Conservation (phyloP, 1,140 invertebrate genomes). For the Sarcophaga bullata region DNA sequence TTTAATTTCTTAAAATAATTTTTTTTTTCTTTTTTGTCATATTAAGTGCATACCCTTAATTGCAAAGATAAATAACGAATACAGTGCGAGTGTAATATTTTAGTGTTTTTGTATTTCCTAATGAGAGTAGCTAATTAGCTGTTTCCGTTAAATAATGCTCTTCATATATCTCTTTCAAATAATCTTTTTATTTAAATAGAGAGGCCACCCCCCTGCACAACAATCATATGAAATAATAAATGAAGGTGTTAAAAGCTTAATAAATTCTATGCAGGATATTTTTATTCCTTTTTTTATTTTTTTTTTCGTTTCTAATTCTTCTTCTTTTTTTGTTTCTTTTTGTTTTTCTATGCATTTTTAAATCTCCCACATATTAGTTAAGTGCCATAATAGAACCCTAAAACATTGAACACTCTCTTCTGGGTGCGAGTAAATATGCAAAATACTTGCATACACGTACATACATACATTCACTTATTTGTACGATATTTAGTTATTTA, state of each 20-base stretch:
- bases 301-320: constrained; percentile 14
- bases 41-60: constrained; percentile 11
- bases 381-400: neutral
- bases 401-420: neutral
- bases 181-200: neutral
- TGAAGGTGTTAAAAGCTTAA: constrained; percentile 38
- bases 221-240: constrained; percentile 28
- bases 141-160: constrained; percentile 24
- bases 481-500: neutral
- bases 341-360: too few species aligned
- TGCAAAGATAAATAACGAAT: neutral
- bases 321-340: too few species aligned
- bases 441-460: neutral
- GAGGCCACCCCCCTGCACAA: neutral
- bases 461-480: neutral
- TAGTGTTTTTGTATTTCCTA: constrained; percentile 22
- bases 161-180: neutral
- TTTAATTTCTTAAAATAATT: neutral
- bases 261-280: constrained; percentile 28
- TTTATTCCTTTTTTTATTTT: neutral
- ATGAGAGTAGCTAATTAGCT: constrained; percentile 46
- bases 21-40: neutral
- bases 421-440: neutral
- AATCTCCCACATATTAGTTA: too few species aligned
- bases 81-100: neutral